Evolutionary conservation across 2,888 invertebrate genomes (phyloP), one percentile per base, ranked within the genome.

Genomic region (Tinea trinotella): DNA sequence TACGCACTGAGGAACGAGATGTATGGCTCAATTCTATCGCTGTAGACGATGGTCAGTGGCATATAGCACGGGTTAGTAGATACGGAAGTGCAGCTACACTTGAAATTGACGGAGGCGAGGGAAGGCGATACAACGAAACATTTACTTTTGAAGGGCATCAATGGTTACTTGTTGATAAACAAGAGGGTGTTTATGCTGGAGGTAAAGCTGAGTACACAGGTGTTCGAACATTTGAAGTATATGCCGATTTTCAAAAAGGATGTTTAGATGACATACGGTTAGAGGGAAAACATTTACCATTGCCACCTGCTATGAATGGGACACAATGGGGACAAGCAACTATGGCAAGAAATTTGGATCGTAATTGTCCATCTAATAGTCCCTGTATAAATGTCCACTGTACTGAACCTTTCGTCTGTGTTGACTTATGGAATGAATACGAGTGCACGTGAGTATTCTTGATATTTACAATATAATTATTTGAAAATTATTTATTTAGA

Each of bases 41-140:
- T 1, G 97, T 98, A 1, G 96, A 97, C 67, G 96, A 98, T 71
- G 98, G 98, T 0, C 96, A 97, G 66, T 98, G 98, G 98, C 98
- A 99, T 71, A 95, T 95, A 54, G 96, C 96, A 3, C 90, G 93
- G 60, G 94, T 98, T 0, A 93, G 94, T 63, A 90, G 98, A 55
- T 96, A 95, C 63, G 98, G 98, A 35, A 95, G 95, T 50, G 95
- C 96, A 6, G 97, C 98, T 9, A 95, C 95, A 53, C 83, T 99
- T 57, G 95, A 95, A 72, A 85, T 98, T 60, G 98, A 99, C 69
- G 97, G 97, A 2, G 98, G 98, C 1, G 98, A 98, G 81, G 98
- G 98, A 0, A 85, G 96, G 58, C 88, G 96, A 57, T 97, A 95
- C 81, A 97, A 97, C 69, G 97, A 97, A 74, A 95, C 96, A 0